Evolutionary conservation across 2,113 vertebrate species (phyloP), one percentile per base, ranked within the genome.

Genomic region (Cricetomys ansorgei): DNA sequence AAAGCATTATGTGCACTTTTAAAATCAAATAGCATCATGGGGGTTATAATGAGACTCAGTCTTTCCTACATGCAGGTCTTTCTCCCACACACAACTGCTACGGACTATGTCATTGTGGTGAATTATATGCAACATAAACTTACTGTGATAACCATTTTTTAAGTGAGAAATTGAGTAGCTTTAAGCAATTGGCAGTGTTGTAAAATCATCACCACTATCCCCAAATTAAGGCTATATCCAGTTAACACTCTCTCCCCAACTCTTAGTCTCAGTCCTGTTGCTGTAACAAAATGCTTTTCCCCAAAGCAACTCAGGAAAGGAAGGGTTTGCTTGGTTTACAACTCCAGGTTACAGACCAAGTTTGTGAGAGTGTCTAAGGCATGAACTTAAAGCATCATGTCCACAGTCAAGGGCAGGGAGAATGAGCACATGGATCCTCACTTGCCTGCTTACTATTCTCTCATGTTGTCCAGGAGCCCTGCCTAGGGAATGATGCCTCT

Each of bases 41-140:
- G 76, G 81, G 67, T 88, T 53, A 72, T 48, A 55, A 50, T 48
- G 69, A 83, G 75, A 83, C 69, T n/a, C 62, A 83, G 17, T 79
- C 40, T 25, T 91, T n/a, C 43, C 40, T 75, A 57, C 7, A 6
- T 6, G 11, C 1, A 4, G 55, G 31, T 43, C 17, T 40, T 25
- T 2, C 3, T 4, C 50, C 65, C 40, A 43, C 5, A 59, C 34
- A 27, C 21, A 83, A 45, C 45, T 16, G 10, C 69, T 25, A 21
- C 0, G 59, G 62, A 48, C 34, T 43, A 15, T 67, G 79, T 67
- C 23, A 62, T 75, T 75, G 11, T 23, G 80, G 62, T 27, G 73
- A 84, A 34, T 50, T 53, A 29, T 2, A 59, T 2, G 31, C 29
- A 53, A 19, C 48, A 37, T 53, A 59, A 25, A 89, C 27, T 59